phyloP scores from a whole-genome alignment of 2,113 vertebrate species.

The Ariopsis seemanni region DNA sequence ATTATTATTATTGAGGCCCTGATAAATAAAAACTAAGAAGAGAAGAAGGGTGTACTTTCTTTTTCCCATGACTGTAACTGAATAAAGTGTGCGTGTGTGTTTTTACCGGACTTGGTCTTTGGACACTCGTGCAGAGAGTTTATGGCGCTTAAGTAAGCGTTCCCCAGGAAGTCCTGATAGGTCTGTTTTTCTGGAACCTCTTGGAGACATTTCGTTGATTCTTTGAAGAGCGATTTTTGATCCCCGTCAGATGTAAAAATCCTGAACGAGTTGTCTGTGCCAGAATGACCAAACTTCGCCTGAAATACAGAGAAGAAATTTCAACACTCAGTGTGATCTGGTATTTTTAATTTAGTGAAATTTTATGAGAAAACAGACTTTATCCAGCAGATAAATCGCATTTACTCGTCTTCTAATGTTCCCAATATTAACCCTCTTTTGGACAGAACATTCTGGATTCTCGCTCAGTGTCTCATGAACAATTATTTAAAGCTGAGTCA shows the following conservation, averaged over 20 bases:
- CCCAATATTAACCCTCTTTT: no score
- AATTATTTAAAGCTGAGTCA: no score
- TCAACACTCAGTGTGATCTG: neutral
- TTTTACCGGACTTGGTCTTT: constrained; percentile 65
- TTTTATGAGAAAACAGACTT: no score
- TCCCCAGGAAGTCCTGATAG: constrained; percentile 62
- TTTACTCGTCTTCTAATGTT: no score
- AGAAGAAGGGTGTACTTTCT: neutral
- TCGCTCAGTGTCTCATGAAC: no score
- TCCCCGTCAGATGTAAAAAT: constrained; percentile 61
- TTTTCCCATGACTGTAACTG: neutral
- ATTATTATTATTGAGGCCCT: no score
- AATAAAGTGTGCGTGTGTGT: neutral
- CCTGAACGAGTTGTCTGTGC: constrained; percentile 25
- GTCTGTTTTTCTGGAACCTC: constrained; percentile 18
- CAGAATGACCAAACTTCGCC: constrained; percentile 38
- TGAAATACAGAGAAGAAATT: constrained; percentile 45
- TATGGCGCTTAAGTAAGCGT: constrained; percentile 55
- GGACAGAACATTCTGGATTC: neutral
- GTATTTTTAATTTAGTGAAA: no score
- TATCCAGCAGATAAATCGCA: no score
- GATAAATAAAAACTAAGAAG: no score
- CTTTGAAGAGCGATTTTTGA: constrained; percentile 76
- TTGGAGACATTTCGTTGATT: constrained; percentile 75
- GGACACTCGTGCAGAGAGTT: constrained; percentile 55